Base-by-base conservation (phyloP, 2,888 invertebrate species). In the Nipponacmea schrenckii region DNA sequence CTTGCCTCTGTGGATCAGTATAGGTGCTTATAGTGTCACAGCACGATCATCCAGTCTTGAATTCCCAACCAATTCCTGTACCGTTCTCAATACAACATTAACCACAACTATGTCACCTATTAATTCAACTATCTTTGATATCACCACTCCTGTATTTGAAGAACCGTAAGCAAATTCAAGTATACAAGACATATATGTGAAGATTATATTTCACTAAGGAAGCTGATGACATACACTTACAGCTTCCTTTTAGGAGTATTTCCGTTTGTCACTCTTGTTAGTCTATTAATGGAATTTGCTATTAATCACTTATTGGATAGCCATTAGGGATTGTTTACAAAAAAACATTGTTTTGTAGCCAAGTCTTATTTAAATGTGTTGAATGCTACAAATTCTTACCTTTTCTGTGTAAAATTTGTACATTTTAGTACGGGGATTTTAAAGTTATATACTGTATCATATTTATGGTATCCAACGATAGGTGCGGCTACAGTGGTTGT, bases 1-100 rank as follows among this genome's bases (percentile, higher is more conserved):
- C 0, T 68, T 85, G 17, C 80, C 84, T 0, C 72, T 85, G 71
- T 85, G 85, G 85, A 80, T 85, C 50, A 82, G 83, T 71, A 75
- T 85, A 15, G 85, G 85, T 7, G 79, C 83, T 1, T 84, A 83
- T 73, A 79, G 70, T 27, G 74, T 80, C 1, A 77, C 76, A 0
- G 72, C 75, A 0, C 31, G 70, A 0, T 69, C 73, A 1, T 73
- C 64, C 1, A 26, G 46, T 5, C 73, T 79, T 10, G 75, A 72
- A 24, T 78, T 77, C 50, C 79, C 77, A 0, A 73, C 72, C 12
- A 71, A 76, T 12, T 79, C 79, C 39, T 79, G 79, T 66, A 70
- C 27, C 48, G 46, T 46, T 15, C 20, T 64, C n/a, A 77, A 73
- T 62, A 26, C 20, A 7, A 70, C 74, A 8, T 20, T 67, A 56